These are phyloP conservation scores for Mionectes macconnelli DNA, from an alignment of 2,113 vertebrate genomes.

Conservation along the genomic window DNA sequence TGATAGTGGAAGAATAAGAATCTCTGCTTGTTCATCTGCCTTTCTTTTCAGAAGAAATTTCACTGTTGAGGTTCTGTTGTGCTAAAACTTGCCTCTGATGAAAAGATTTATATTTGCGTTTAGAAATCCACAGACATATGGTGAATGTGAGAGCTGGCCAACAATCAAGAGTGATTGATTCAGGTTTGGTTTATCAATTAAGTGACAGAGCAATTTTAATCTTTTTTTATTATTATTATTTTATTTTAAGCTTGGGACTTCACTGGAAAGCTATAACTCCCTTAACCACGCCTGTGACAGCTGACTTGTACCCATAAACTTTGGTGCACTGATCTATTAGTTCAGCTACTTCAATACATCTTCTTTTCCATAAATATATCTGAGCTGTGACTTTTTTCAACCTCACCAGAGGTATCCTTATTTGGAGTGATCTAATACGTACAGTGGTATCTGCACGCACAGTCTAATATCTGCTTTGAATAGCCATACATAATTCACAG, in stretches of 20 bases:
- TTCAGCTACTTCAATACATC: conserved; percentile 54
- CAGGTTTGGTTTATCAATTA: conserved; percentile 69
- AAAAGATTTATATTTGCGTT: conserved; percentile 53
- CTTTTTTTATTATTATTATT: conserved; percentile 29
- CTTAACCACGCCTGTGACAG: conserved; percentile 47
- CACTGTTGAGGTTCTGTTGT: not conserved
- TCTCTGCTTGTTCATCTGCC: conserved; percentile 4
- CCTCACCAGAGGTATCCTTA: conserved; percentile 6
- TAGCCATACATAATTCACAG: conserved; percentile 7
- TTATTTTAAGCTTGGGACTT: conserved; percentile 62
- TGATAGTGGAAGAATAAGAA: not conserved
- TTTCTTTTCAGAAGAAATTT: conserved; percentile 26
- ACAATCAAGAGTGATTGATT: conserved; percentile 64
- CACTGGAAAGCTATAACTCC: conserved; percentile 60
- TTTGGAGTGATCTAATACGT: conserved; percentile 14
- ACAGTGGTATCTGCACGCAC: not conserved
- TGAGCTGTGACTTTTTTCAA: conserved; percentile 6
- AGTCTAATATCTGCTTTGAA: conserved; percentile 35
- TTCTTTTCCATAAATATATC: conserved; percentile 61
- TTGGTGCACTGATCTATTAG: conserved; percentile 44
- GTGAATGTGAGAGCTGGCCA: conserved; percentile 67
- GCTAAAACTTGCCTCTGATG: conserved; percentile 22
- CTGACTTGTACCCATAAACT: conserved; percentile 68
- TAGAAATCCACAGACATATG: conserved; percentile 72
- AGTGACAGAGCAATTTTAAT: conserved; percentile 59